phyloP scores from a whole-genome alignment of 2,797 vertebrate genomes.

The Erithacus rubecula region DNA sequence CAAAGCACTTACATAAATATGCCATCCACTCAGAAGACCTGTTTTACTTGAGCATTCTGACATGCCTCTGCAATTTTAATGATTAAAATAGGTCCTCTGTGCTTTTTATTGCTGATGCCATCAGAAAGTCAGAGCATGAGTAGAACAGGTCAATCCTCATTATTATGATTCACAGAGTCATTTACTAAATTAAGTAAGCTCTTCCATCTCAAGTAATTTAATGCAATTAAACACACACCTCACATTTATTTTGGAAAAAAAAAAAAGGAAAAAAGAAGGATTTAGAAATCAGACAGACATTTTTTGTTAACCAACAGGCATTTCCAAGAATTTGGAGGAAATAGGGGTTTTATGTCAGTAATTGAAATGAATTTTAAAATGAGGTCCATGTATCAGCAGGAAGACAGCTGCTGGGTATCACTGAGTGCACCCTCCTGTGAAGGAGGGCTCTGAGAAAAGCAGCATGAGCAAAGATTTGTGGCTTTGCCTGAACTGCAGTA shows the following conservation, averaged over 20 bases:
- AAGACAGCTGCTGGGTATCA: background rate
- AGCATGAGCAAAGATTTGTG: background rate
- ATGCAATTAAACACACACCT: background rate
- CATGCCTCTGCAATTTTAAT: constrained; percentile 37
- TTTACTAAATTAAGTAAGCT: constrained; percentile 43
- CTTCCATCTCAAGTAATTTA: background rate
- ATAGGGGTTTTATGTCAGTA: background rate
- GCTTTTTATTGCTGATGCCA: constrained; percentile 49
- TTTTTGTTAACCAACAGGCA: background rate
- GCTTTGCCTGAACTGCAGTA: background rate
- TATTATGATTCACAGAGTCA: background rate
- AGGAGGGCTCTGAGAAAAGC: background rate
- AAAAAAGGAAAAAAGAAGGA: background rate
- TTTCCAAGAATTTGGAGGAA: background rate
- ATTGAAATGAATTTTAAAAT: background rate
- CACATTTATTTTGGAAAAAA: background rate
- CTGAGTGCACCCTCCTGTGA: background rate
- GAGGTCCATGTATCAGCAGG: background rate
- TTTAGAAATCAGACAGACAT: background rate
- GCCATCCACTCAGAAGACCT: background rate
- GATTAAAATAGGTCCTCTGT: constrained; percentile 35
- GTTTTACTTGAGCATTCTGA: constrained; percentile 12
- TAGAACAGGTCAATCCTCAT: background rate
- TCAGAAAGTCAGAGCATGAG: background rate
- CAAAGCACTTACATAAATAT: constrained; percentile 35